phyloP scores from a whole-genome alignment of 1,140 invertebrate genomes.

The Apocrypta bakeri region DNA sequence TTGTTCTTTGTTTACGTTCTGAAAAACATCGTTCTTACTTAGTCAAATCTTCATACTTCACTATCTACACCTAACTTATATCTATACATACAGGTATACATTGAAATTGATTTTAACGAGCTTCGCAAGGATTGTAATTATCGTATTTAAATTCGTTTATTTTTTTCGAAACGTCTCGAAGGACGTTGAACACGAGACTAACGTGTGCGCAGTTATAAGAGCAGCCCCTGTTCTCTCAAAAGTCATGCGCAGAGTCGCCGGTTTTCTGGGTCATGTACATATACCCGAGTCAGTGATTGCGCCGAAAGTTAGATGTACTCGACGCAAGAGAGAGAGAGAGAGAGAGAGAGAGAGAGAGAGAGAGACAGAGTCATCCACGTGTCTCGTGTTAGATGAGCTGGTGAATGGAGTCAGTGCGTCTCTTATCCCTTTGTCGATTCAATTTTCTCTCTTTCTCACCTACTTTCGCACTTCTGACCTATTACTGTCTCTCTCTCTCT shows the following conservation, averaged over 20 bases:
- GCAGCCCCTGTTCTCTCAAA: not conserved
- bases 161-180: not conserved
- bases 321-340: not conserved
- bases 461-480: no score
- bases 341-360: constrained; percentile 5
- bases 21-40: no score
- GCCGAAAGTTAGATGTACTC: not conserved
- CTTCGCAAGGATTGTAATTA: no score
- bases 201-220: not conserved
- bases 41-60: no score
- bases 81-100: no score
- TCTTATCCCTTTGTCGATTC: not conserved
- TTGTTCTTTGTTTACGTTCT: constrained; percentile 59
- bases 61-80: no score
- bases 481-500: no score
- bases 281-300: not conserved
- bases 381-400: not conserved
- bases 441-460: not conserved
- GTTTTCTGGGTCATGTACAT: not conserved
- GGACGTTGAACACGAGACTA: not conserved
- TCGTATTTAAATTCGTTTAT: no score
- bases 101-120: no score
- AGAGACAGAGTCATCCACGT: not conserved
- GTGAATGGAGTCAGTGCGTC: not conserved
- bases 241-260: not conserved